Evolutionary conservation across 2,888 invertebrate genomes (phyloP).

Genomic region (Tanypteryx hageni): DNA sequence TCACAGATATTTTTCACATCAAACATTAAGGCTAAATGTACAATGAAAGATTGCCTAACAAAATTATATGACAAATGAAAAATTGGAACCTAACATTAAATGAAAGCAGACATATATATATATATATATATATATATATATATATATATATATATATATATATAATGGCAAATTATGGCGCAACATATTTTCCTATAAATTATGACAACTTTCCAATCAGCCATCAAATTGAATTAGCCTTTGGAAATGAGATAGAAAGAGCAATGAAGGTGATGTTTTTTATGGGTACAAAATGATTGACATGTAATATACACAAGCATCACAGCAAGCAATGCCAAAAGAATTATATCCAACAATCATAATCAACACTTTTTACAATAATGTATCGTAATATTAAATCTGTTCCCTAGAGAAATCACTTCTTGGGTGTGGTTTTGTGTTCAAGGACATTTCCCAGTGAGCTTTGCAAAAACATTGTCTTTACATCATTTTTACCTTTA

Average conservation of each 20-base stretch:
- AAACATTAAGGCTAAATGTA: neutral
- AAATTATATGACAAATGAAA: neutral
- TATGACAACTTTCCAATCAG: neutral
- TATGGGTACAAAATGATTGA: constrained; percentile 42
- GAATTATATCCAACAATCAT: constrained; percentile 35
- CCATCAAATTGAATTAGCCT: neutral
- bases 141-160: too few relatives aligned
- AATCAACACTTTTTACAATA: constrained; percentile 52
- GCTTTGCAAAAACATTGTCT: neutral
- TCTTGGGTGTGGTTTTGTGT: neutral
- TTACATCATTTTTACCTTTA: neutral
- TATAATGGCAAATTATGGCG: too few relatives aligned
- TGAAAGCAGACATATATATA: too few relatives aligned
- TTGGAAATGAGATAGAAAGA: neutral
- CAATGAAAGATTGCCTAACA: neutral
- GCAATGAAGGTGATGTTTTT: neutral
- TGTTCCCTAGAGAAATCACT: neutral
- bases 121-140: too few relatives aligned
- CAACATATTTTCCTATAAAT: neutral
- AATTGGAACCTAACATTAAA: neutral
- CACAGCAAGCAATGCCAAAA: constrained; percentile 57
- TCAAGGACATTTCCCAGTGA: neutral
- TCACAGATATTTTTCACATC: neutral
- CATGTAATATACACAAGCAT: constrained; percentile 47
- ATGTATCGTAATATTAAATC: constrained; percentile 28